A percentile compares a stretch with the other conserved stretches of the same genome.
Evolutionary conservation across 1,140 invertebrate genomes (phyloP).

Genomic region (Apis florea): DNA sequence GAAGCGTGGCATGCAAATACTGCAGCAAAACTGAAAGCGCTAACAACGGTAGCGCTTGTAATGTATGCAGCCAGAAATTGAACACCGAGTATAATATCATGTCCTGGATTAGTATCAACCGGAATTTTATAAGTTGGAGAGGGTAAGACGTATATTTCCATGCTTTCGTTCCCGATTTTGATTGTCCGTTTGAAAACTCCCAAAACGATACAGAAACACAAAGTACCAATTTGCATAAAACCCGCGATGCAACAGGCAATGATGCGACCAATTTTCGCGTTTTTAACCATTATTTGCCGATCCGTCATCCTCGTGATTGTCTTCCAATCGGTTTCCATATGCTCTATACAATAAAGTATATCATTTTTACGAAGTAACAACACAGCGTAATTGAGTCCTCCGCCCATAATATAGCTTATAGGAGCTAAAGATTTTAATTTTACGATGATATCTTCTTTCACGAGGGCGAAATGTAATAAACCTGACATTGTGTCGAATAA

Average conservation of each 20-base stretch:
- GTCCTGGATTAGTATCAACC: slow-evolving; percentile 28
- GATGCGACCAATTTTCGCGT: slow-evolving; percentile 27
- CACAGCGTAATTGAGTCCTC: slow-evolving; percentile 37
- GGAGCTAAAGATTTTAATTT: slow-evolving; percentile 45
- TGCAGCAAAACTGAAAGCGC: too few species aligned
- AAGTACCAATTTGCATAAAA: slow-evolving; percentile 40
- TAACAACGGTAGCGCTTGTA: too few species aligned
- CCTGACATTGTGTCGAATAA: slow-evolving; percentile 32
- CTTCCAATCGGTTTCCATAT: slow-evolving; percentile 51
- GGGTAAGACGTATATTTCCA: slow-evolving; percentile 11
- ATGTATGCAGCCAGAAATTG: too few species aligned
- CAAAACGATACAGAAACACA: slow-evolving; percentile 11
- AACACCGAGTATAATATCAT: slow-evolving; percentile 51
- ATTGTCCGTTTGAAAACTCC: slow-evolving; percentile 1
- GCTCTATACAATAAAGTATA: slow-evolving; percentile 49
- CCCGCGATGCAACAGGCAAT: not conserved
- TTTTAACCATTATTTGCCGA: slow-evolving; percentile 44
- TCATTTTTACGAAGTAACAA: slow-evolving; percentile 35
- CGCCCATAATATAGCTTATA: slow-evolving; percentile 45
- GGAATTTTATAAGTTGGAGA: slow-evolving; percentile 35
- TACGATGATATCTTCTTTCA: slow-evolving; percentile 23
- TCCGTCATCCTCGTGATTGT: slow-evolving; percentile 13
- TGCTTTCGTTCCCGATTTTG: slow-evolving; percentile 31
- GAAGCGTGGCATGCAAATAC: slow-evolving; percentile 46
- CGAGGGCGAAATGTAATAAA: not conserved